Conservation (phyloP, 2,888 invertebrate species). For the Amiota mariae region DNA sequence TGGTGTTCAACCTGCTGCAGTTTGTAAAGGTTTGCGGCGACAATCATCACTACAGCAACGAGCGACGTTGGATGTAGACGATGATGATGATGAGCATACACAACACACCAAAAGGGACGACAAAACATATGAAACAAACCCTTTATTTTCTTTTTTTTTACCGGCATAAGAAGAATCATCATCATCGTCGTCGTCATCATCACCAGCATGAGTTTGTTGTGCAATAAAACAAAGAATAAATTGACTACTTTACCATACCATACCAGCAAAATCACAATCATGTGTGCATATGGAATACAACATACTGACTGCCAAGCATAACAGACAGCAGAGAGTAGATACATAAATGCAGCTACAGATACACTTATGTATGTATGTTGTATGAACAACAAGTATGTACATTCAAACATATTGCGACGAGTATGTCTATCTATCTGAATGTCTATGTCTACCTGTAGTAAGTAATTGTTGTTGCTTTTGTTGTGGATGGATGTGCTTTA, state of each 20-base stretch:
- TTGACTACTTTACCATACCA: conserved; percentile 53
- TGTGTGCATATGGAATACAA: too few species aligned
- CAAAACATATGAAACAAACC: too few species aligned
- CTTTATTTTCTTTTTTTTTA: too few species aligned
- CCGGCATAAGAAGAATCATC: too few species aligned
- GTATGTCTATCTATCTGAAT: not conserved
- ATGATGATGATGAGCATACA: conserved; percentile 16
- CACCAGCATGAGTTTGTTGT: too few species aligned
- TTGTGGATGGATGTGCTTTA: conserved; percentile 41
- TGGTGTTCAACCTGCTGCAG: conserved; percentile 40
- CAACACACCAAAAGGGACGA: conserved; percentile 37
- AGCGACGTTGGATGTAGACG: not conserved
- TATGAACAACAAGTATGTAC: too few species aligned
- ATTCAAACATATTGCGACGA: not conserved
- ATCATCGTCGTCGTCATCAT: too few species aligned
- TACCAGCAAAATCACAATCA: too few species aligned
- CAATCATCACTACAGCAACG: conserved; percentile 46
- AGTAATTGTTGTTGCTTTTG: conserved; percentile 32
- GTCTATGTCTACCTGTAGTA: conserved; percentile 7
- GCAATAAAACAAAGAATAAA: conserved; percentile 65
- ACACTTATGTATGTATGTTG: too few species aligned
- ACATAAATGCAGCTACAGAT: too few species aligned
- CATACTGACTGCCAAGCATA: too few species aligned
- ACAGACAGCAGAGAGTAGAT: too few species aligned
- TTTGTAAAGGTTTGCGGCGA: conserved; percentile 54